Conservation (phyloP, 92 coral and sea anemone genomes). For the Paragorgia papillata region DNA sequence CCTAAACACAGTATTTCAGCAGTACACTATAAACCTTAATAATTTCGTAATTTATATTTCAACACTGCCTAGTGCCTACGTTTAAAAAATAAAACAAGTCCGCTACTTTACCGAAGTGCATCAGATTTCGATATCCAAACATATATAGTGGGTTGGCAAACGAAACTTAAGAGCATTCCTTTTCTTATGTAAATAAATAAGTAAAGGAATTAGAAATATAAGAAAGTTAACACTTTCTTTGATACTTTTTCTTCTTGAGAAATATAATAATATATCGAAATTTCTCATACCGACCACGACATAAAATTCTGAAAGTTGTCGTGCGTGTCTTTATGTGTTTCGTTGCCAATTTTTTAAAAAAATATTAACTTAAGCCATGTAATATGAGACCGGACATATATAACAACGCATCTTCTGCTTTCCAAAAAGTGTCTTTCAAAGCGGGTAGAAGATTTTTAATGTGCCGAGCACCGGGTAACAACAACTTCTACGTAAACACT, state of each 20-base stretch:
- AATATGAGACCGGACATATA: conserved; percentile 19
- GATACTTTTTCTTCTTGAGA: too few species aligned
- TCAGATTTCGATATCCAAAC: conserved; percentile 18
- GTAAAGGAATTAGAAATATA: neutral
- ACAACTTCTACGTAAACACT: too few species aligned
- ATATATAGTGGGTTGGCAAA: neutral
- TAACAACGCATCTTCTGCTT: neutral
- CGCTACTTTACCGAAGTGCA: neutral
- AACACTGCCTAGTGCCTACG: too few species aligned
- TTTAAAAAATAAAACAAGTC: neutral
- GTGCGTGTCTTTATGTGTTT: too few species aligned
- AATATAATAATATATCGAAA: too few species aligned
- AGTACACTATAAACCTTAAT: too few species aligned
- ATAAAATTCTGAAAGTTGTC: too few species aligned
- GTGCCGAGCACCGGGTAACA: neutral
- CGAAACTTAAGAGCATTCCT: conserved; percentile 12
- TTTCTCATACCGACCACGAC: too few species aligned
- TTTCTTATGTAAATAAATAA: conserved; percentile 11
- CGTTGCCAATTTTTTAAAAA: too few species aligned
- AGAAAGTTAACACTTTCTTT: neutral
- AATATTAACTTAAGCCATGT: neutral
- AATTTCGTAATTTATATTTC: too few species aligned
- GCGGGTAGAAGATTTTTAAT: neutral
- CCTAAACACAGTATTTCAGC: too few species aligned
- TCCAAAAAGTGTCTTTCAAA: neutral